A percentile compares a stretch with the other conserved stretches of the same genome.
phyloP scores from a whole-genome alignment of 2,113 vertebrate genomes.

The Lagopus muta region DNA sequence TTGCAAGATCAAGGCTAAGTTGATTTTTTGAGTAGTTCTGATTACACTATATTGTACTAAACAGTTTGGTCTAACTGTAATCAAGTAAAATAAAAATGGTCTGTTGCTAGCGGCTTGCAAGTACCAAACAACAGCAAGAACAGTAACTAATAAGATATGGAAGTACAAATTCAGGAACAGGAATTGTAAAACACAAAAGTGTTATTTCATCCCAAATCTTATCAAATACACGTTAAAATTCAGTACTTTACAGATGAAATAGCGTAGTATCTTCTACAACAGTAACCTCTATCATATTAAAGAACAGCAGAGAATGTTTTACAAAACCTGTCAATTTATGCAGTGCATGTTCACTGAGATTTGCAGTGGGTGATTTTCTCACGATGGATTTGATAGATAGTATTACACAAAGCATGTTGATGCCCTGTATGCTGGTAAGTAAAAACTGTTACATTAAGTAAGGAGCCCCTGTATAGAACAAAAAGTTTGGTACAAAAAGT shows the following conservation, averaged over 20 bases:
- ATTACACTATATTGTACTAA: slow-evolving; percentile 68
- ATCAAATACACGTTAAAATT: slow-evolving; percentile 46
- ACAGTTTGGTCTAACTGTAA: slow-evolving; percentile 65
- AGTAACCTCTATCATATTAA: neutral
- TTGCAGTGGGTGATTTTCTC: slow-evolving; percentile 57
- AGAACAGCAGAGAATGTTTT: neutral
- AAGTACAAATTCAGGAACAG: slow-evolving; percentile 51
- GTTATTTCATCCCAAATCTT: slow-evolving; percentile 36
- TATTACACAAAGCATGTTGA: neutral
- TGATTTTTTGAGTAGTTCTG: slow-evolving; percentile 71
- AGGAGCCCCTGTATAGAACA: neutral
- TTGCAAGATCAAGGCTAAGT: slow-evolving; percentile 64
- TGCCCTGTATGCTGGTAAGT: neutral
- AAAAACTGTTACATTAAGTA: slow-evolving; percentile 14
- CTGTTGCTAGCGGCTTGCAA: slow-evolving; percentile 54
- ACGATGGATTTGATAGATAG: neutral
- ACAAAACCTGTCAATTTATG: slow-evolving; percentile 33
- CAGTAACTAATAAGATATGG: slow-evolving; percentile 26
- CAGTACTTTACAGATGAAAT: slow-evolving; percentile 22
- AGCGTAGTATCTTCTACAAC: neutral
- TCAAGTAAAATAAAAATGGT: slow-evolving; percentile 66
- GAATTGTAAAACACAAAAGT: neutral
- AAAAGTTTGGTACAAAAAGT: neutral
- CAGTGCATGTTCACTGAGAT: neutral
- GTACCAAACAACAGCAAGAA: neutral